A percentile compares a stretch with the other conserved stretches of the same genome.
These are phyloP conservation scores for Zeugodacus cucurbitae DNA, from an alignment of 1,140 invertebrate genomes.

Conservation along the genomic window DNA sequence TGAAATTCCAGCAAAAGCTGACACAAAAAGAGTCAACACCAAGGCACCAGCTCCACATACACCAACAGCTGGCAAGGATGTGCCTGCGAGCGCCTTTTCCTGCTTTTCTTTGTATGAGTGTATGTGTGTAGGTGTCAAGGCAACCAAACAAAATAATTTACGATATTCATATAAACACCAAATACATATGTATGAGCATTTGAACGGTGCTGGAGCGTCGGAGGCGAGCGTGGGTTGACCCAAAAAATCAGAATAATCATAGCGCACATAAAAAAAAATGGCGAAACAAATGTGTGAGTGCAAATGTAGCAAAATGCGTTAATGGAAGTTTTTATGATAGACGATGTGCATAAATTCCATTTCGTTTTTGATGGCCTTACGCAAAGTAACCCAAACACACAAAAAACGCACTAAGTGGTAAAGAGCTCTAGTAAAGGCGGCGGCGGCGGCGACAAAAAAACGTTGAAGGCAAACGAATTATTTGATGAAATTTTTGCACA, in stretches of 20 bases:
- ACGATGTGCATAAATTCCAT: conserved; percentile 32
- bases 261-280: not conserved
- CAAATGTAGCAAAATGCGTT: conserved; percentile 39
- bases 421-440: not conserved
- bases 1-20: not conserved
- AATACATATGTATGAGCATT: not conserved
- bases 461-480: not conserved
- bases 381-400: not conserved
- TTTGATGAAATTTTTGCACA: conserved; percentile 15
- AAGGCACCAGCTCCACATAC: not conserved
- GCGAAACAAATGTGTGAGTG: not conserved
- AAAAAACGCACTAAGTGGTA: conserved; percentile 2
- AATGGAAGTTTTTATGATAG: conserved; percentile 41
- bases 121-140: conserved; percentile 7
- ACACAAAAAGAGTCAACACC: not conserved
- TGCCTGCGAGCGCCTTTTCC: not conserved
- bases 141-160: conserved; percentile 19
- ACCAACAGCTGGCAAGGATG: not conserved
- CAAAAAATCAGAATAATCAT: conserved; percentile 13
- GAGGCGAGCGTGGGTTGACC: not conserved
- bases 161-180: not conserved
- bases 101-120: not conserved
- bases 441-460: not conserved
- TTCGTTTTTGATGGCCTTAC: not conserved
- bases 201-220: too few relatives aligned